Base-by-base conservation (phyloP, 2,888 invertebrate species). In the Erynnis tages region DNA sequence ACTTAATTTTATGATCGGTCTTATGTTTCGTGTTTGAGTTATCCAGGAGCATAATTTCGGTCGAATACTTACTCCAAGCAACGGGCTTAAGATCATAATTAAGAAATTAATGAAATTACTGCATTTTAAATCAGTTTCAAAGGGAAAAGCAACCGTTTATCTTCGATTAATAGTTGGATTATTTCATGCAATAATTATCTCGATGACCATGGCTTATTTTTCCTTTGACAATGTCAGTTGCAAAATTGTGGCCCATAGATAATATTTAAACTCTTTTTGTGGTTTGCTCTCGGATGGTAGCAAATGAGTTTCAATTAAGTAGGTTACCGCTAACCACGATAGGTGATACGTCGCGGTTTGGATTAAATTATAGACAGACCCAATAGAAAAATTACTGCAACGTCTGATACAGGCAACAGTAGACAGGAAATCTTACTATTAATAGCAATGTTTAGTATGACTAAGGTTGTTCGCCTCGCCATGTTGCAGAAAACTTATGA, bases 1-100 rank as follows among this genome's bases (percentile, higher is more conserved):
- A 1, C 67, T 67, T 1, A 84, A 67, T 67, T 72, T 73, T 2
- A 86, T 59, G 0, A 66, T 63, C 0, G 86, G 79, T 44, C 79
- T 67, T 0, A 79, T 16, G 13, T 58, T 65, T 30, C 82, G 63
- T 0, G 62, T 55, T 10, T 74, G 70, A 23, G 69, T 73, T 2
- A 75, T 25, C 45, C 55, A 66, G 1, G 57, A 55, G 11, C 23
- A 60, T 0, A 68, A 10, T 23, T 57, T 61, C 4, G 75, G 69
- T 0, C 60, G 64, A 1, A 71, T 40, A 19, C 46, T 58, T 1
- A 53, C 16, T 6, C 54, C 53, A 1, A 62, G 16, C 2, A 71
- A 21, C 7, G 65, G 59, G 8, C 50, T 62, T 25, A 72, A 43
- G 45, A 71, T 56, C 69, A 69, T 68, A 48, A 49, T 56, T 17